Evolutionary conservation across 64 coral and sea anemone species (phyloP), one percentile per base, ranked within the genome.

Genomic region (Hydrozoanthus tunicans): DNA sequence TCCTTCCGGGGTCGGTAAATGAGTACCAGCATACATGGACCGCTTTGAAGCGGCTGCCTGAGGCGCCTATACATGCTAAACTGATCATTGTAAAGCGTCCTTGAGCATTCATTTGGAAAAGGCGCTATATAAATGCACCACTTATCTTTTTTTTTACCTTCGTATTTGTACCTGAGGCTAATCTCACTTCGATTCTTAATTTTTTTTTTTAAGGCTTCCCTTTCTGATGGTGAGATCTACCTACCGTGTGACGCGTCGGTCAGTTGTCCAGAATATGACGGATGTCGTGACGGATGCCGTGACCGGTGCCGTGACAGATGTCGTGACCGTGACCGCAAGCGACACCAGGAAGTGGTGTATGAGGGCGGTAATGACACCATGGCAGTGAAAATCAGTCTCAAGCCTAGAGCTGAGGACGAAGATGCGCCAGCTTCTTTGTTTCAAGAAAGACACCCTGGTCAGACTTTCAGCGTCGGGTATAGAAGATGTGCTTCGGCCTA

Each of bases 401-500:
- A 86, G 54, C 83, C 55, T 17, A 86, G 65, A 73, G 71, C 0
- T 32, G 66, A 71, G 0, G 55, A 57, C 51, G 68, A 86, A 9
- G 54, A 54, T 6, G 53, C 54, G 3, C 24, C 66, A 13, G 23
- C 73, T 43, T 1, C 32, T 26, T 14, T 23, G 69, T 54, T 20
- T n/a, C 17, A 72, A 58, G 55, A 73, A 9, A 73, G 23, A 86
- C 5, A 55, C 11, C 54, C 17, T 73, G 66, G 73, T 9, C 65
- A 58, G 66, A 86, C 6, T 12, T 72, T 26, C 6, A 24, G 69
- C 6, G 55, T 25, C 52, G 32, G 54, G 20, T 67, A 86, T 55
- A 86, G 65, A 86, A 72, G 83, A 72, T 86, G 83, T 72, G 8
- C 83, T 86, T 73, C 83, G 6, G 83, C 83, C 6, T 73, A 73